Evolutionary conservation across 2,797 vertebrate species (phyloP).

Genomic region (Novumbra hubbsi): DNA sequence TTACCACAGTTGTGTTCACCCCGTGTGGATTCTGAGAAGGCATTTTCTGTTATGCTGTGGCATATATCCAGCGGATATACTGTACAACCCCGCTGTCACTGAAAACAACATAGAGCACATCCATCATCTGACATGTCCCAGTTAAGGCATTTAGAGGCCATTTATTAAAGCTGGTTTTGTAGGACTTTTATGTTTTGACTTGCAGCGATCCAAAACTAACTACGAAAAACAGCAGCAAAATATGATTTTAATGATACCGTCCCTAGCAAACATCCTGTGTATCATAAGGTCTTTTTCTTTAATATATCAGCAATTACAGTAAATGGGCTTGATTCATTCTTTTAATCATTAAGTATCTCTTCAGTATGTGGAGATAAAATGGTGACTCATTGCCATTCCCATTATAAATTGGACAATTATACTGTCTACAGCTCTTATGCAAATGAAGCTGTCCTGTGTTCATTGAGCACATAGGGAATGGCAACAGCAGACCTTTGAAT

Average conservation of each 20-base stretch:
- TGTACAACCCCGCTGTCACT: constrained; percentile 32
- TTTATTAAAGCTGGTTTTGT: constrained; percentile 53
- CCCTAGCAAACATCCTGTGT: constrained; percentile 27
- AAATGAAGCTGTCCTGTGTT: constrained; percentile 64
- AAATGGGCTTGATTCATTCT: constrained; percentile 62
- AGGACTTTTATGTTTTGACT: constrained; percentile 19
- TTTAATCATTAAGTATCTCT: constrained; percentile 64
- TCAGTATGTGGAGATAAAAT: constrained; percentile 55
- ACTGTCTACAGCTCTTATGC: constrained; percentile 56
- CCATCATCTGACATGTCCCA: constrained; percentile 8
- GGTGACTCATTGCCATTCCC: constrained; percentile 66
- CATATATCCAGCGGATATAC: constrained; percentile 43
- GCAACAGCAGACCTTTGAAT: constrained; percentile 65
- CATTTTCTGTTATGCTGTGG: constrained; percentile 49
- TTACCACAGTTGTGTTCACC: constrained; percentile 32
- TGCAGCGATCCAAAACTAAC: constrained; percentile 3
- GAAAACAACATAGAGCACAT: constrained; percentile 26
- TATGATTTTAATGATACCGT: constrained; percentile 10
- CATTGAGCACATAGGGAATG: constrained; percentile 54
- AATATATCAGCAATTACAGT: constrained; percentile 57
- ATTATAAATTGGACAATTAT: constrained; percentile 75
- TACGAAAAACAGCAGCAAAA: constrained; percentile 24
- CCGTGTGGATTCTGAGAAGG: constrained; percentile 10
- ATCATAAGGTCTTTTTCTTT: constrained; percentile 60
- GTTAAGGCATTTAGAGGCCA: constrained; percentile 40